Evolutionary conservation across 2,797 vertebrate genomes (phyloP), one percentile per base, ranked within the genome.

Genomic region (Capromys pilorides): DNA sequence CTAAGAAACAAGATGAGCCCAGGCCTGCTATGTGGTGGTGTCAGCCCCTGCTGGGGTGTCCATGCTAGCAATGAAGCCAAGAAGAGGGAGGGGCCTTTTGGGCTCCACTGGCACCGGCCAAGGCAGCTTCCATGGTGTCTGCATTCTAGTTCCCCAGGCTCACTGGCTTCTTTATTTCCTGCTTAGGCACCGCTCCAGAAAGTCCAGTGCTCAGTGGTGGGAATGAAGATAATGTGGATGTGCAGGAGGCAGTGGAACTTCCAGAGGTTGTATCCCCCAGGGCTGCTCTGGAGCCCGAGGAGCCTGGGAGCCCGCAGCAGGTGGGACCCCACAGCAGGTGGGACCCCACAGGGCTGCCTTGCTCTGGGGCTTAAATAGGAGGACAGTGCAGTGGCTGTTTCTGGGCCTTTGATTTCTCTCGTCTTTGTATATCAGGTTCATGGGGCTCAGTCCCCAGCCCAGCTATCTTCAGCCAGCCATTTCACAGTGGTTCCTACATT

Each of bases 281-380:
- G 22, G 92, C 51, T 73, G 39, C 88, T 0, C 8, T 9, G 4
- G 96, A 94, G 95, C 69, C 0, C 69, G 90, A 0, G 89, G 98
- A 99, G 8, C 98, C 97, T 9, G 4, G 98, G 0, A 96, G 98
- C 61, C 97, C 96, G 0, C 98, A 99, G 73, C 98, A 98, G 99
- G 99, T 75, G 87, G 51, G 88, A 7, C 10, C 24, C 14, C 4
- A 12, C 6, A 69, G 26, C 98, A 98, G 99, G 99, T 75, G 87
- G 51, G 88, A 7, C 10, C 24, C 14, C 4, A 12, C 6, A 69
- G 26, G 18, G n/a, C 57, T 19, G 26, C 26, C 1, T 7, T 77
- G 81, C 24, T 11, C 5, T n/a, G 41, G 22, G n/a, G 28, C n/a
- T 22, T 11, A 9, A 0, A 0, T 31, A 2, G 61, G 39, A 24